Evolutionary conservation across 2,888 invertebrate species (phyloP), one percentile per base, ranked within the genome.

Genomic region (Pycnomerus fuliginosus): DNA sequence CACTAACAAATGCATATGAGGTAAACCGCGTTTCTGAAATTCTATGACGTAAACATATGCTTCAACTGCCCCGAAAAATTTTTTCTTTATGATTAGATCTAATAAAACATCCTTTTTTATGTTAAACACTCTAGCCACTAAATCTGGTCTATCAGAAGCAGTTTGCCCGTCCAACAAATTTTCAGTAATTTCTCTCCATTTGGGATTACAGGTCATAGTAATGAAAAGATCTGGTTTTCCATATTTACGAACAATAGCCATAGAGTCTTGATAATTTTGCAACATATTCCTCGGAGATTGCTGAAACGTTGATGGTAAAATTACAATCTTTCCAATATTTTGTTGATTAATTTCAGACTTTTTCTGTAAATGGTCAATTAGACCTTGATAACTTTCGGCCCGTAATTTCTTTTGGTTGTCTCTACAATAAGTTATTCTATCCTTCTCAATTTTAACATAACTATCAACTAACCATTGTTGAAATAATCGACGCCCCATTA

Each of bases 161-260:
- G 47, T 45, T 54, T 67, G 56, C 12, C 52, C 52, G 23, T 24
- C 30, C 27, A 36, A 25, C 12, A 71, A 38, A 50, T 65, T 62
- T 34, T 64, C 59, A 15, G 25, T 31, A 10, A 73, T 70, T 56
- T 73, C 70, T 11, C 35, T 43, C 70, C 72, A 73, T 36, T 62
- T 64, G 1, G 69, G 70, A 56, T 73, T 73, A 44, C 70, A 70
- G 1, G 74, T 72, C 51, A 72, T 61, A 10, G 72, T 73, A 3
- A 73, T 52, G 50, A 74, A 75, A 8, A 70, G 51, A 12, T 38
- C 38, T 3, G 55, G 51, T 11, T 39, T 32, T 13, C 74, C 74
- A 61, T 52, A 68, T 45, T 65, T 64, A 22, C 61, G 20, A 3
- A 74, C 72, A 30, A 70, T 65, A 8, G 69, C 55, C 71, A 74